Base-by-base conservation (phyloP, 2,113 vertebrate species). In the Tympanuchus pallidicinctus region DNA sequence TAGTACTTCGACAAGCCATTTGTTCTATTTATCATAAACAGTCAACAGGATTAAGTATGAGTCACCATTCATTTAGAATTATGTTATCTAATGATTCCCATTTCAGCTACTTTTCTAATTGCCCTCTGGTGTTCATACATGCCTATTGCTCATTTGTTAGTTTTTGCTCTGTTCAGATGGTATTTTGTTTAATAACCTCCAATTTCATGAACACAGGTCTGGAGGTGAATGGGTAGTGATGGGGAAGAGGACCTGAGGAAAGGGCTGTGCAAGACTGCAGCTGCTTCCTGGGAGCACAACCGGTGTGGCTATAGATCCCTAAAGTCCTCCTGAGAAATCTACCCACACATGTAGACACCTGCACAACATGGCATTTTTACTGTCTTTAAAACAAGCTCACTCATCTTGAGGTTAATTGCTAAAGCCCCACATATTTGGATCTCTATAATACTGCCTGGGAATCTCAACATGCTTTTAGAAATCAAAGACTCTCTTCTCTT, bases 381-480 rank as follows among this genome's bases (percentile, higher is more conserved):
- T 88, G 65, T 94, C 65, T 91, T 95, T 90, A 65, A 94, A 96
- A 89, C 38, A 94, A 90, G 27, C 30, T 32, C 43, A 86, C 93
- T 88, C 6, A 4, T 88, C 91, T 78, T 65, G 42, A 67, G 27
- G n/a, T 74, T 94, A 90, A 89, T 40, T 48, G 65, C 22, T 78
- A 92, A 88, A 88, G 13, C 42, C 88, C 20, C 30, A 83, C 18
- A 16, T 24, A 52, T 21, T 78, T 57, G 1, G 6, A 24, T 83
- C 4, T 1, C 34, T 54, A 56, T 9, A 48, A 32, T 43, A 78
- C 56, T 85, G 69, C 43, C 10, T 40, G 50, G 34, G 38, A 83
- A 50, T 25, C 56, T 73, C 1, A 1, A 72, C 13, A 24, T 47
- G 21, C 11, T 28, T 54, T 88, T 76, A 82, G 60, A 92, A 90